Conservation (phyloP, 2,888 invertebrate species). For the Bellardia bayeri region DNA sequence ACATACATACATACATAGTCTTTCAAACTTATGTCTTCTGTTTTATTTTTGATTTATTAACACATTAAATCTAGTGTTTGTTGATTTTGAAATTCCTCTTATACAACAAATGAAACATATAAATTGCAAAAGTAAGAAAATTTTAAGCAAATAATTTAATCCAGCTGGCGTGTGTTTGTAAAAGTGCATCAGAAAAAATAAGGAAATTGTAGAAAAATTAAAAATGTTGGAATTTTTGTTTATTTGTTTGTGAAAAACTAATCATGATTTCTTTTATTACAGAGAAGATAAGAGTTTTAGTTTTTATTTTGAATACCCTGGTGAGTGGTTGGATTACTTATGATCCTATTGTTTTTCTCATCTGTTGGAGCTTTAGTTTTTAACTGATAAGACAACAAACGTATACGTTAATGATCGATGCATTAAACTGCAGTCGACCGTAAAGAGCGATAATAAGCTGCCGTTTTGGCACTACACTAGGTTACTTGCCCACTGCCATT, state of each 20-base stretch:
- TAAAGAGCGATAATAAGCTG: conserved; percentile 67
- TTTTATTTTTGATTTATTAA: background rate
- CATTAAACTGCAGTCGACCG: conserved; percentile 70
- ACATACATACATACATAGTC: background rate
- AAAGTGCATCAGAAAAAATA: background rate
- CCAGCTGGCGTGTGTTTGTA: background rate
- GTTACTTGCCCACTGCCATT: conserved; percentile 69
- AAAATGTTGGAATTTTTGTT: conserved; percentile 37
- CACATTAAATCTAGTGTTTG: background rate
- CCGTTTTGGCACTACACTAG: conserved; percentile 69
- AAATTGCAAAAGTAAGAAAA: background rate
- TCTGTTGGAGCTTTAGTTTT: conserved; percentile 72
- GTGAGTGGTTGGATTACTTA: conserved; percentile 66
- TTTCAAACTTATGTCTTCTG: background rate
- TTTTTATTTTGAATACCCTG: conserved; percentile 61
- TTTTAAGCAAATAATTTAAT: background rate
- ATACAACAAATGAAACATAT: too few relatives aligned
- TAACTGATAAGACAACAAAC: conserved; percentile 70
- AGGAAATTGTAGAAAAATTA: conserved; percentile 23
- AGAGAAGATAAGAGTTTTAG: conserved; percentile 55
- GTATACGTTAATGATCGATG: conserved; percentile 70
- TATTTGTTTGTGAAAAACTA: conserved; percentile 64
- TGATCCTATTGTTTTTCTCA: conserved; percentile 72
- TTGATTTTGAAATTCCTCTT: background rate
- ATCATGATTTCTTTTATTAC: conserved; percentile 44